Conservation (phyloP, 1,140 invertebrate species). For the Lordiphosa stackelbergi region DNA sequence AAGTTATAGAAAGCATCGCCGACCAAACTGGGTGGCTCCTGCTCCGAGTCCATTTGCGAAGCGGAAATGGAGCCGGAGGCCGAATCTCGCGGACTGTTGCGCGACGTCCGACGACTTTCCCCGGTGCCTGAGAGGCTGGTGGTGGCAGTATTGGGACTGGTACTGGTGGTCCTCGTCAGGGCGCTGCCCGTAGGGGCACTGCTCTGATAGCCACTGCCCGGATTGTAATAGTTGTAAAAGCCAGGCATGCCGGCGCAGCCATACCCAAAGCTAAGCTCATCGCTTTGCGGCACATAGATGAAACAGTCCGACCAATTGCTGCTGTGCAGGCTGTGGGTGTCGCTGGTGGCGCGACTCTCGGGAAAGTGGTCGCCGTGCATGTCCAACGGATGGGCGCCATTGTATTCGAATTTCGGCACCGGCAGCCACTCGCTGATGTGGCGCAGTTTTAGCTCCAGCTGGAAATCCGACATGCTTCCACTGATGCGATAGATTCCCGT, state of each 20-base stretch:
- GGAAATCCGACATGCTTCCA: constrained; percentile 78
- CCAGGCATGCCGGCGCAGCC: constrained; percentile 16
- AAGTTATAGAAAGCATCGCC: constrained; percentile 25
- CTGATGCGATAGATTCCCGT: constrained; percentile 77
- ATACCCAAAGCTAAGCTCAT: constrained; percentile 28
- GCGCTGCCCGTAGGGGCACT: background rate
- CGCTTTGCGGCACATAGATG: constrained; percentile 39
- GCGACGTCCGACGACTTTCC: too few species aligned
- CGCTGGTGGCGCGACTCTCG: constrained; percentile 6
- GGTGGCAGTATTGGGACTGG: background rate
- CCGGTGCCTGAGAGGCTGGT: background rate
- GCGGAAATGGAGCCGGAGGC: too few species aligned
- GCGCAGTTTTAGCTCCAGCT: constrained; percentile 68
- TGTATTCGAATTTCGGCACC: constrained; percentile 61
- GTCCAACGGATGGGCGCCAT: constrained; percentile 22
- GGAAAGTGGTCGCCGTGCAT: constrained; percentile 17
- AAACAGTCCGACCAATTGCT: constrained; percentile 37
- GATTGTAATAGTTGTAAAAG: constrained; percentile 38
- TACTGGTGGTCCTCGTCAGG: background rate
- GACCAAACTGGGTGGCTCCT: constrained; percentile 3
- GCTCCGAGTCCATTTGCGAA: background rate
- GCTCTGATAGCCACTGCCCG: constrained; percentile 15
- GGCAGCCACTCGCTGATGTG: constrained; percentile 65
- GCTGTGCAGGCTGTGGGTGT: background rate
- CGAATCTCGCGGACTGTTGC: background rate